Base-by-base conservation (phyloP, 1,140 invertebrate species). In the Drosophila pseudoananassae region DNA sequence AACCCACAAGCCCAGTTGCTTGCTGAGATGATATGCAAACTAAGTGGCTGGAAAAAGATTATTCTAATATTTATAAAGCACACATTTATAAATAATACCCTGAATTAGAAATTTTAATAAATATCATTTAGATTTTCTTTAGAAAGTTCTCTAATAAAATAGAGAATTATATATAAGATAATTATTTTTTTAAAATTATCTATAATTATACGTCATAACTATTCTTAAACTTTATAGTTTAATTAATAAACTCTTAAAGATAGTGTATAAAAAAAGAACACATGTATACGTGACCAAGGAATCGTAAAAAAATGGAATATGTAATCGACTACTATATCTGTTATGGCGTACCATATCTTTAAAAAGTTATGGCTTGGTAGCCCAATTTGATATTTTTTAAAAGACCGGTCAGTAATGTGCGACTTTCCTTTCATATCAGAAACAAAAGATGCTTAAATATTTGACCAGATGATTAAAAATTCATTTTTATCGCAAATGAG, bases 251-350 rank as follows among this genome's bases (percentile, higher is more conserved):
- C 31, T 14, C 6, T 61, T 15, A 2, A 2, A 23, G 57, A 40
- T 40, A 50, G 45, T 14, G 45, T 31, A 20, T 50, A 8, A 15
- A 10, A 29, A 31, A 29, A 40, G 31, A 33, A n/a, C 49, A 12
- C 4, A 36, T n/a, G 10, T 36, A 7, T 65, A 65, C 57, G 57
- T 65, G 57, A 63, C 57, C 56, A 64, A 3, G 29, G 60, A 47
- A 63, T 2, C 15, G 6, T 4, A 9, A 20, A 38, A 57, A 31
- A 27, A 15, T 17, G 46, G 12, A n/a, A 27, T 27, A 27, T 33
- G 10, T 45, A 63, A 33, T 59, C 25, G 29, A 23, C 56, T 47
- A 27, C 55, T n/a, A 60, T 33, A 27, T 64, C 29, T 47, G 29
- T 15, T 33, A 5, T 27, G 0, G 6, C 25, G 20, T 20, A 7